Evolutionary conservation across 2,888 invertebrate genomes (phyloP).

Genomic region (Carterocephalus palaemon): DNA sequence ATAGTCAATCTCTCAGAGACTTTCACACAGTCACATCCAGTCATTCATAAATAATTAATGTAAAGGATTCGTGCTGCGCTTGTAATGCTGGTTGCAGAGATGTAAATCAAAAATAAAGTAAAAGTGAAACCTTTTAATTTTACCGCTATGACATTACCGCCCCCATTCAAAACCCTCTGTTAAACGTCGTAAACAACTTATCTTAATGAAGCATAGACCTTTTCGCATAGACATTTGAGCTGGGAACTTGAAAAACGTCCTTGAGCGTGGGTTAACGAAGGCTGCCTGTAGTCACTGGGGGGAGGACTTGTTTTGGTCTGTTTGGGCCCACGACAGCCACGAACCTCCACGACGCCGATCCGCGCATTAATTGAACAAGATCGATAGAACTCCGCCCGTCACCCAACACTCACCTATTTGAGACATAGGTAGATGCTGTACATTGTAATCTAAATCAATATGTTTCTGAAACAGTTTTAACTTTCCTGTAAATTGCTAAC

Average conservation of each 20-base stretch:
- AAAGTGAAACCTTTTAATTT: no score
- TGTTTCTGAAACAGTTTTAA: no score
- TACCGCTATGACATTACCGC: no score
- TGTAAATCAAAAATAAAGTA: no score
- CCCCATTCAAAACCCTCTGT: no score
- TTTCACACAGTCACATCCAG: no score
- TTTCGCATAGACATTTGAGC: slow-evolving; percentile 16
- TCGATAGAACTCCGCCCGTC: slow-evolving; percentile 73
- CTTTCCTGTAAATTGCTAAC: no score
- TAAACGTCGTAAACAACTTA: slow-evolving; percentile 16
- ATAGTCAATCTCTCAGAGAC: no score
- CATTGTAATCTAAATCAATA: neutral
- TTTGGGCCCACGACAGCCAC: slow-evolving; percentile 75
- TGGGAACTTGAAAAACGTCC: slow-evolving; percentile 19
- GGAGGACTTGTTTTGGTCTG: slow-evolving; percentile 76
- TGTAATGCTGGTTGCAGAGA: no score
- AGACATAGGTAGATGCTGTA: neutral
- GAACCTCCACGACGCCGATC: slow-evolving; percentile 77
- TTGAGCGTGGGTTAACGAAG: slow-evolving; percentile 40
- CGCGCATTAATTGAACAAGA: slow-evolving; percentile 78
- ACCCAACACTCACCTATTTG: slow-evolving; percentile 57
- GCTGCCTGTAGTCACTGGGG: slow-evolving; percentile 53
- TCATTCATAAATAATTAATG: no score
- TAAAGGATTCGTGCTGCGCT: no score
- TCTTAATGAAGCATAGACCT: slow-evolving; percentile 17